Evolutionary conservation across 2,888 invertebrate species (phyloP).

Genomic region (Orchesella flavescens): DNA sequence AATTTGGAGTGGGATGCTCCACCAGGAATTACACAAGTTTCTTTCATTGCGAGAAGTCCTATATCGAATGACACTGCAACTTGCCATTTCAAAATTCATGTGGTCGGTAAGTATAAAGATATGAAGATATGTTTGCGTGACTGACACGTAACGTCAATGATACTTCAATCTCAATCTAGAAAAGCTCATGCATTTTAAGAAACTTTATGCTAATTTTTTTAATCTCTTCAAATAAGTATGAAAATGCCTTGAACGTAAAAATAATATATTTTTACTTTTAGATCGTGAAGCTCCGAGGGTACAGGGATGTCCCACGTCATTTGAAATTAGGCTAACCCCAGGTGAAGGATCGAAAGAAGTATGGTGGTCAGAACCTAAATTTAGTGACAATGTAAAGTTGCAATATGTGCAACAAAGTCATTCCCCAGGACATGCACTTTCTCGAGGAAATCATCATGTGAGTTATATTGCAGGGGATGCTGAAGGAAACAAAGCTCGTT

Average conservation of each 20-base stretch:
- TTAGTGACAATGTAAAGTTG: constrained; percentile 78
- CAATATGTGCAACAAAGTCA: constrained; percentile 76
- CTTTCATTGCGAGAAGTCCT: constrained; percentile 79
- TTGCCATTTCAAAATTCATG: constrained; percentile 79
- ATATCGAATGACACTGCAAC: constrained; percentile 77
- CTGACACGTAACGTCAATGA: neutral
- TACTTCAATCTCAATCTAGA: neutral
- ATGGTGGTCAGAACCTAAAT: constrained; percentile 81
- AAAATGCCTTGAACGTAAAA: neutral
- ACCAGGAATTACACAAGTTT: constrained; percentile 78
- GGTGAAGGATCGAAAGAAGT: constrained; percentile 78
- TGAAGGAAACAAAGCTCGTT: constrained; percentile 79
- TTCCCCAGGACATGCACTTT: constrained; percentile 78
- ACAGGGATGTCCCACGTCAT: constrained; percentile 79
- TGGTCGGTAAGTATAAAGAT: constrained; percentile 75
- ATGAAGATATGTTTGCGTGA: neutral
- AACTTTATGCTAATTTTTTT: neutral
- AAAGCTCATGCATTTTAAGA: neutral
- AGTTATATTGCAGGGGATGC: constrained; percentile 80
- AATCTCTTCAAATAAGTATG: neutral
- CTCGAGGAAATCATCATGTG: constrained; percentile 79
- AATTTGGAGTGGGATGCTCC: constrained; percentile 78
- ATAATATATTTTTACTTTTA: constrained; percentile 69
- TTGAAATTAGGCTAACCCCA: constrained; percentile 77
- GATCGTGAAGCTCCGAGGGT: constrained; percentile 78